These are phyloP conservation scores for Plecturocebus donacophilus DNA, from an alignment of 2,113 vertebrate genomes.

Conservation along the genomic window DNA sequence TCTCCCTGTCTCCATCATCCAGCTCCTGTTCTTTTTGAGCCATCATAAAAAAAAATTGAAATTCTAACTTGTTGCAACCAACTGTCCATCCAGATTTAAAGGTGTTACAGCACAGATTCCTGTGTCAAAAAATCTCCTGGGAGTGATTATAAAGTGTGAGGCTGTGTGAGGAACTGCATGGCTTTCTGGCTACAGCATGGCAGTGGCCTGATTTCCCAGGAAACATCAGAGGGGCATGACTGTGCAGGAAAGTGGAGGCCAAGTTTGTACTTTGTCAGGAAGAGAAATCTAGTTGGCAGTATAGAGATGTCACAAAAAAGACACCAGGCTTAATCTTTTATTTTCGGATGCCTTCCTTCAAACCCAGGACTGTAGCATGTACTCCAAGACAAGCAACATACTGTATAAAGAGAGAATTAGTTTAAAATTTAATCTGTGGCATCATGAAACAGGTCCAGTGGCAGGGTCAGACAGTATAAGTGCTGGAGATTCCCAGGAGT, in stretches of 20 bases:
- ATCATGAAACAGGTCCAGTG: neutral
- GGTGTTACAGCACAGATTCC: neutral
- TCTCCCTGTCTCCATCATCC: neutral
- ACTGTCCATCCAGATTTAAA: neutral
- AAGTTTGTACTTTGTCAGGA: neutral
- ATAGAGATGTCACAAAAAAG: neutral
- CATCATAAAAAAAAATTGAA: neutral
- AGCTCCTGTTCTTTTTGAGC: neutral
- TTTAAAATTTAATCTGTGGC: neutral
- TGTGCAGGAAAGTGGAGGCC: neutral
- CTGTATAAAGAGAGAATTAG: neutral
- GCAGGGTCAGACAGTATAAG: neutral
- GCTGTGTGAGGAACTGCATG: accelerated
- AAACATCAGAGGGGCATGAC: neutral
- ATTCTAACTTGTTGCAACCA: neutral
- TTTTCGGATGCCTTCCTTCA: neutral
- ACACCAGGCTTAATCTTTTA: neutral
- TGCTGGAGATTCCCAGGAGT: slow-evolving; percentile 20
- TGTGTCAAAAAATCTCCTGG: neutral
- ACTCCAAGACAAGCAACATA: neutral
- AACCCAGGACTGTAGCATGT: neutral
- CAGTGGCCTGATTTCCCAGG: neutral
- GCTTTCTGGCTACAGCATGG: neutral
- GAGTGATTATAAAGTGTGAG: neutral
- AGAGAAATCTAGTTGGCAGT: neutral